Evolutionary conservation across 2,797 vertebrate species (phyloP).

Genomic region (Capromys pilorides): DNA sequence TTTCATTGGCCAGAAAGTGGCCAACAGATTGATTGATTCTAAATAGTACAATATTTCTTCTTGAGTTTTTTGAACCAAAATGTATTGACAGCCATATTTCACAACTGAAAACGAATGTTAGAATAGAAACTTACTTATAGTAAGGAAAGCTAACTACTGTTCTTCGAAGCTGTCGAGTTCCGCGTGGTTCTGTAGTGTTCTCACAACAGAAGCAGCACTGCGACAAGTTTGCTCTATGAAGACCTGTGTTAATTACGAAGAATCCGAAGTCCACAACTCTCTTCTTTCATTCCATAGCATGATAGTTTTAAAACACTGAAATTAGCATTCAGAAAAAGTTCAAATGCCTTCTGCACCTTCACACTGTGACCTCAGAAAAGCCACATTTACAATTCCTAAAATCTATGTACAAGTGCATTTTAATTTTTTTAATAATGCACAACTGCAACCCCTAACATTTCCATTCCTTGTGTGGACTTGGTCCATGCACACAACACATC

Average conservation of each 20-base stretch:
- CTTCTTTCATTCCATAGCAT: neutral
- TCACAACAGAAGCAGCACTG: constrained; percentile 4
- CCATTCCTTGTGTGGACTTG: neutral
- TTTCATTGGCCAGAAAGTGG: neutral
- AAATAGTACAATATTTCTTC: neutral
- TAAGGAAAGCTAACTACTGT: neutral
- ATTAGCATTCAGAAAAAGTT: neutral
- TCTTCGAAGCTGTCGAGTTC: constrained; percentile 3
- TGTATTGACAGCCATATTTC: neutral
- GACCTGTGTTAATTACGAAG: neutral
- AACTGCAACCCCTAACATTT: neutral
- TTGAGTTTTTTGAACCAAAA: neutral
- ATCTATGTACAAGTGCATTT: neutral
- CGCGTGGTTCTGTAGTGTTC: constrained; percentile 23
- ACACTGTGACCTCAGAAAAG: neutral
- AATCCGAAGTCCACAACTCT: neutral
- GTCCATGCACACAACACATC: neutral
- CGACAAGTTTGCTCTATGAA: neutral
- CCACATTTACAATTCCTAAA: neutral
- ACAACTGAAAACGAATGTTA: constrained; percentile 34
- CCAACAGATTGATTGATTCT: neutral
- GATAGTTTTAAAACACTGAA: neutral
- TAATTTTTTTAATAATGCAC: neutral
- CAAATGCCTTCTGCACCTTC: neutral
- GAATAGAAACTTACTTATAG: neutral